A percentile compares a stretch with the other conserved stretches of the same genome.
phyloP scores from a whole-genome alignment of 1,140 invertebrate species.

The Listronotus oregonensis region DNA sequence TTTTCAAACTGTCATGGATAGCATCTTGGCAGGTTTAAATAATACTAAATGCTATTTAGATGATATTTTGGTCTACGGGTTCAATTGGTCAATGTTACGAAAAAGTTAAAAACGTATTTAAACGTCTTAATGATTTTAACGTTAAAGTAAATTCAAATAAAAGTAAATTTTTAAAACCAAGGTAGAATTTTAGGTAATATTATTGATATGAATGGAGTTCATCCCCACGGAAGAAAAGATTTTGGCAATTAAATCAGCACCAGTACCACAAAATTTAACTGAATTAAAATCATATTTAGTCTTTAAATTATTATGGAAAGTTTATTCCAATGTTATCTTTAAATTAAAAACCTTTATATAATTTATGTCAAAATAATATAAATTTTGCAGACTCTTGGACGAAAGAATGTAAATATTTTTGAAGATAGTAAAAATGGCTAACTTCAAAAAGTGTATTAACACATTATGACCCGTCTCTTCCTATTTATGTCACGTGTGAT shows the following conservation, averaged over 20 bases:
- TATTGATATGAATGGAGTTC: conserved; percentile 49
- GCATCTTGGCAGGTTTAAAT: conserved; percentile 44
- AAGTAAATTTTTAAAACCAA: conserved; percentile 42
- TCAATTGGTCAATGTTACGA: conserved; percentile 40
- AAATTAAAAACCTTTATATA: conserved; percentile 52
- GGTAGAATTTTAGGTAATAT: conserved; percentile 54
- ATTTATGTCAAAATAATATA: conserved; percentile 50
- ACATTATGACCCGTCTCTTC: conserved; percentile 46
- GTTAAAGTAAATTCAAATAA: conserved; percentile 48
- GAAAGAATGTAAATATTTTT: conserved; percentile 49
- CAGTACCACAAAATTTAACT: conserved; percentile 47
- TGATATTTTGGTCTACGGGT: conserved; percentile 49
- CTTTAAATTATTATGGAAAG: conserved; percentile 53
- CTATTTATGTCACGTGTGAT: conserved; percentile 48
- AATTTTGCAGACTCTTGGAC: conserved; percentile 46
- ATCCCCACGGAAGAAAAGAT: conserved; percentile 54
- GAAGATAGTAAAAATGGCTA: conserved; percentile 45
- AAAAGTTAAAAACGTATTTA: conserved; percentile 33
- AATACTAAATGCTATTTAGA: conserved; percentile 48
- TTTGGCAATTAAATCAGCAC: conserved; percentile 45
- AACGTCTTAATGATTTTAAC: conserved; percentile 25
- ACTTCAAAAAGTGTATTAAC: conserved; percentile 40
- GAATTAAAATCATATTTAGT: conserved; percentile 53
- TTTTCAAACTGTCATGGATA: conserved; percentile 49
- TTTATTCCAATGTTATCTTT: conserved; percentile 54